A percentile compares a stretch with the other conserved stretches of the same genome.
Evolutionary conservation across 2,113 vertebrate genomes (phyloP).

Genomic region (Mohoua ochrocephala): DNA sequence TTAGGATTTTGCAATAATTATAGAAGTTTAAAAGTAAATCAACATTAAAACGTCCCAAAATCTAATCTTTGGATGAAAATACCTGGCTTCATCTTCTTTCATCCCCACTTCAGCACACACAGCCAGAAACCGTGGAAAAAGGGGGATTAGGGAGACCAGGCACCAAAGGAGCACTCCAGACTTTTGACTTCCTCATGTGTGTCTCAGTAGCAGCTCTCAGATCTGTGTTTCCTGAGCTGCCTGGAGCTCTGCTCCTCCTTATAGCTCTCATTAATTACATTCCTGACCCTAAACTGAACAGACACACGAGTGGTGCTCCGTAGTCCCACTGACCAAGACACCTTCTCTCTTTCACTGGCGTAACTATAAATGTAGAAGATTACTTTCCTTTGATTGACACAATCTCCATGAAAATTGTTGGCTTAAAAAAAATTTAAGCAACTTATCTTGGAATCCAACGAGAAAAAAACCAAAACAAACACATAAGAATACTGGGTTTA

Average conservation of each 20-base stretch:
- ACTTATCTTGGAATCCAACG: background rate
- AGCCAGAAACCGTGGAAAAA: background rate
- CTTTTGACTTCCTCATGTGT: background rate
- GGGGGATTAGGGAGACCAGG: background rate
- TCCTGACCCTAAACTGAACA: background rate
- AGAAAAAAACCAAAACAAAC: no score
- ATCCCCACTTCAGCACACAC: background rate
- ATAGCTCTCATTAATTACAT: background rate
- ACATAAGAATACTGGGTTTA: background rate
- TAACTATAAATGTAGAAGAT: background rate
- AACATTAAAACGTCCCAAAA: background rate
- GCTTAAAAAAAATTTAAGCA: background rate
- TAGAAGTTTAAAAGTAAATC: background rate
- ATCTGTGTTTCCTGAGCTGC: background rate
- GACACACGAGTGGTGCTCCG: background rate
- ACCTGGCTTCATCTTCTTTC: background rate
- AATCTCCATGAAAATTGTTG: background rate
- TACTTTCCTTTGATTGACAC: background rate
- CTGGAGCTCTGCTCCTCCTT: background rate
- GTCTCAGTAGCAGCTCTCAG: background rate
- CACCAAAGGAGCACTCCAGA: background rate
- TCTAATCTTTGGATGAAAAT: background rate
- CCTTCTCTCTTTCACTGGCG: background rate
- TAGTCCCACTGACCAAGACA: background rate
- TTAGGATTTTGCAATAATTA: background rate